Conservation (phyloP, 2,888 invertebrate genomes). For the Anarsia innoxiella region DNA sequence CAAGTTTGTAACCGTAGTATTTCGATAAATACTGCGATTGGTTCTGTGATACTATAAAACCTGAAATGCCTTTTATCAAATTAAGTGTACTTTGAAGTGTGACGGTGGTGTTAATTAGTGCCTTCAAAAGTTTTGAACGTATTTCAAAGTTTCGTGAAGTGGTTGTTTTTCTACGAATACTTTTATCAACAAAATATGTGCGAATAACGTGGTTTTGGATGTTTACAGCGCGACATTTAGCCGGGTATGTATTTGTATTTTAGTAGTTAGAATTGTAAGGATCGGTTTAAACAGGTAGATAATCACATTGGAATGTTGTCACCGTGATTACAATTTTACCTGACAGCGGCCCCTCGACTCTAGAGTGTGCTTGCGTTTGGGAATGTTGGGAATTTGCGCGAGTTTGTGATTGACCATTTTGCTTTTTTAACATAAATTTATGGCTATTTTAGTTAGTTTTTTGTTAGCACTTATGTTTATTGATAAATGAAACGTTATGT, state of each 20-base stretch:
- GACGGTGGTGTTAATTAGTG: conserved; percentile 34
- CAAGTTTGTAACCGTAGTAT: conserved; percentile 8
- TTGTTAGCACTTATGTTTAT: too few relatives aligned
- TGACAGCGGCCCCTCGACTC: conserved; percentile 5
- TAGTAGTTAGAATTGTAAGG: background rate
- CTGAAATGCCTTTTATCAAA: conserved; percentile 21
- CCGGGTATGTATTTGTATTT: conserved; percentile 7
- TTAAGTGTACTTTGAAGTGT: conserved; percentile 22
- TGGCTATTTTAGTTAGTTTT: too few relatives aligned
- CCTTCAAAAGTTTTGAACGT: conserved; percentile 53
- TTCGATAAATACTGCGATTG: conserved; percentile 5
- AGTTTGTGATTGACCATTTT: too few relatives aligned
- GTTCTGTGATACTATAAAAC: conserved; percentile 1
- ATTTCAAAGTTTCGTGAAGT: conserved; percentile 31
- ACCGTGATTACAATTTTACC: conserved; percentile 8
- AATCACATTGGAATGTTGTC: conserved; percentile 16
- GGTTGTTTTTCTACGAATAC: conserved; percentile 15
- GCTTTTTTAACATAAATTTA: too few relatives aligned
- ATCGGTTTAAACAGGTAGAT: conserved; percentile 12
- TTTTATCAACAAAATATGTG: conserved; percentile 9
- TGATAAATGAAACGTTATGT: too few relatives aligned
- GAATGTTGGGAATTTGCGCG: conserved; percentile 8
- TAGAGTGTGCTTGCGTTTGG: conserved; percentile 2
- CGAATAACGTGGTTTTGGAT: conserved; percentile 7
- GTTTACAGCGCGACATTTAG: background rate